Evolutionary conservation across 1,140 invertebrate species (phyloP), one percentile per base, ranked within the genome.

Genomic region (Hypothenemus hampei): DNA sequence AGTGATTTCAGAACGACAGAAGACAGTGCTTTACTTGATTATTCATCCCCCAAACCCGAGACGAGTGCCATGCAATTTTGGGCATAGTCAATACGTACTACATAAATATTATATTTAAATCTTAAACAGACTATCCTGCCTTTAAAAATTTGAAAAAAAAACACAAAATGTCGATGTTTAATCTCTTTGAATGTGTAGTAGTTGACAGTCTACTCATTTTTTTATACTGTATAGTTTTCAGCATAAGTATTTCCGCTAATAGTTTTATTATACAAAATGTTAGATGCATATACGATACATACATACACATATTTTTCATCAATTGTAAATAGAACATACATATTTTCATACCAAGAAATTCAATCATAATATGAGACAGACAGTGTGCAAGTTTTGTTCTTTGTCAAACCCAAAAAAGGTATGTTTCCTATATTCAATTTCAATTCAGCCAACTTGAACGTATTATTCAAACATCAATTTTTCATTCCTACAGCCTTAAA

Each of bases 171-270:
- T 65, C 55, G 59, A 69, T 65, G 65, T 69, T 67, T 65, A 58
- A 61, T 65, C 62, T 67, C 67, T 67, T 61, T 65, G 50, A 56
- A 66, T 69, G 67, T 69, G 66, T 69, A 69, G n/a, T n/a, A n/a
- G 65, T 58, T 65, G 19, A 47, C 67, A 69, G 65, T 62, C 67
- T 68, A 68, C 66, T 68, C 65, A 68, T 66, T 69, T 69, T n/a
- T 68, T 68, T 68, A 66, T 68, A 66, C 62, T 58, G 58, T 63
- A 62, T 69, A 69, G 62, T 67, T 66, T 51, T 55, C 49, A 53
- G 65, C 61, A 60, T 62, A 63, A 61, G 58, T 58, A 59, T 48
- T 65, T 69, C 60, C 63, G 65, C 67, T 64, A 58, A 62, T 69
- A 66, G 64, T 63, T 63, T 47, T 59, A 33, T 47, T 41, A 57